Base-by-base conservation (phyloP, 2,888 invertebrate species). In the Agrochola lychnidis region DNA sequence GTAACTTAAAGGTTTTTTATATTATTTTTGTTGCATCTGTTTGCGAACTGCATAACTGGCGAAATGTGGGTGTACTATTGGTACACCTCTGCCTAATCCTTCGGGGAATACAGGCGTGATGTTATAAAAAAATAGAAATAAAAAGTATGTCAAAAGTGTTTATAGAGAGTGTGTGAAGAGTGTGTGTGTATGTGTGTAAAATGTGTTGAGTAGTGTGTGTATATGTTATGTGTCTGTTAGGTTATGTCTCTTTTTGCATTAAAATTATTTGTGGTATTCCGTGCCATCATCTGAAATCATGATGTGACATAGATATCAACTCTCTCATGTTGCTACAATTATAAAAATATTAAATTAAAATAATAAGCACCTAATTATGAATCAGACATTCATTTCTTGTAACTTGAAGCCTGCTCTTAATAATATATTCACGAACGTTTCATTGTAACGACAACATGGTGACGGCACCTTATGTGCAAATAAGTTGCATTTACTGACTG, bases 381-480 rank as follows among this genome's bases (percentile, higher is more conserved):
- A 75, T 80, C 69, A 76, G 36, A 66, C 45, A 77, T 59, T 70
- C 67, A 16, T 48, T 84, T 77, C 84, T 82, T 71, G 75, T 73
- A 82, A 85, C 79, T 67, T 42, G 64, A 51, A 71, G 66, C 40
- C 45, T 42, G 81, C 64, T 77, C 81, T 68, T 53, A n/a, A 79
- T 83, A 88, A 86, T 82, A 76, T 84, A 88, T 85, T 85, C 84
- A 86, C 71, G 78, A 40, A 36, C 76, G 75, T 59, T 85, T 86
- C 84, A 84, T 83, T 86, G 77, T 83, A 73, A 74, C 75, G 73
- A 66, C 78, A 79, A 76, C 81, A 74, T 25, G 53, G 70, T 59
- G 84, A 81, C 80, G 74, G 67, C 71, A 77, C 75, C 73, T 79
- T 86, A 85, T 87, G 82, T 89, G 89, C 86, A 88, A 89, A 88